Conservation (phyloP, 2,113 vertebrate species). For the Odobenus rosmarus region DNA sequence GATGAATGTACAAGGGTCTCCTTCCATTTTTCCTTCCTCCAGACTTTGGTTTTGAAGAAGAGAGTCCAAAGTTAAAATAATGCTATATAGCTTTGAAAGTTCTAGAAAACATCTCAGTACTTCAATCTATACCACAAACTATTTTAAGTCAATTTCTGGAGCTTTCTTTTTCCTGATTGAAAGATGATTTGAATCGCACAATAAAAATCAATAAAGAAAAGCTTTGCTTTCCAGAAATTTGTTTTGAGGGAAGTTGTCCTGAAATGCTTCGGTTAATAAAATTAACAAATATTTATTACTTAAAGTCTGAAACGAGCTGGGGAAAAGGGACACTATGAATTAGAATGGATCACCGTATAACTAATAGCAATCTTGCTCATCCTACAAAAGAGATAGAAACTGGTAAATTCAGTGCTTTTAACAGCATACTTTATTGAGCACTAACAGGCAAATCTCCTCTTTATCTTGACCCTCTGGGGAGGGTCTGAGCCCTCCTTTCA, state of each 20-base stretch:
- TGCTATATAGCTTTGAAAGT: neutral
- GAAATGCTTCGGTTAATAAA: conserved; percentile 18
- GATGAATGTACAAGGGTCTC: neutral
- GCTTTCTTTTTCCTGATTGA: conserved; percentile 34
- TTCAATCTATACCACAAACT: neutral
- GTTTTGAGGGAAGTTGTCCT: neutral
- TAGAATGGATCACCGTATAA: neutral
- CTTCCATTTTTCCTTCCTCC: neutral
- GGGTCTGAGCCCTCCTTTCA: no score
- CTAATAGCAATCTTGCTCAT: neutral
- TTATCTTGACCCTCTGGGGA: neutral
- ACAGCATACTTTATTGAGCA: neutral
- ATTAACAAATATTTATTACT: neutral
- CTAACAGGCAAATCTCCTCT: neutral
- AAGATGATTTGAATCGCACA: neutral
- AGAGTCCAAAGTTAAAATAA: conserved; percentile 21
- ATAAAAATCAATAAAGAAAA: conserved; percentile 47
- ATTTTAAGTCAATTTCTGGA: neutral
- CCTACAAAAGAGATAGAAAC: neutral
- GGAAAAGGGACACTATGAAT: neutral
- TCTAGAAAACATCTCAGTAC: neutral
- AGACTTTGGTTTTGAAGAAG: neutral
- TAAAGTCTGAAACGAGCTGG: neutral
- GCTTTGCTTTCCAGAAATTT: conserved; percentile 15
- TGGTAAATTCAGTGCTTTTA: neutral